Evolutionary conservation across 1,140 invertebrate species (phyloP).

Genomic region (Diplogasteroides magnus): DNA sequence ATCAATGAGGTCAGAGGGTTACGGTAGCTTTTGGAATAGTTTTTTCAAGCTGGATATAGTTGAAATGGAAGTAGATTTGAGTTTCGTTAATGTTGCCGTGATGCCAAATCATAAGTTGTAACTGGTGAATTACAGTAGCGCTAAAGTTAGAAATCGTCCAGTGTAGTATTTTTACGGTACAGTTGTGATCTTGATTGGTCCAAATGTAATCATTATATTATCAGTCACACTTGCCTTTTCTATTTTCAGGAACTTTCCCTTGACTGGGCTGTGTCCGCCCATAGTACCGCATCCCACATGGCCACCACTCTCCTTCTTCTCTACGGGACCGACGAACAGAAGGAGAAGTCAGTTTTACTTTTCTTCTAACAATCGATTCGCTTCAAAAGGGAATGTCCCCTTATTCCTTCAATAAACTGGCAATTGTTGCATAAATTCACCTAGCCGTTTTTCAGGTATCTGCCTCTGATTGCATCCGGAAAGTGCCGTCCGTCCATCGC

Average conservation of each 20-base stretch:
- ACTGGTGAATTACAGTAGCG: not conserved
- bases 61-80: too few relatives aligned
- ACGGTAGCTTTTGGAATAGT: not conserved
- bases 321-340: conserved; percentile 80
- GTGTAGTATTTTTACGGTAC: too few relatives aligned
- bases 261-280: conserved; percentile 41
- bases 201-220: too few relatives aligned
- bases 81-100: not conserved
- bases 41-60: not conserved
- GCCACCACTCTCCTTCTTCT: conserved; percentile 82
- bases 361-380: conserved; percentile 70
- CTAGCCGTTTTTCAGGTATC: conserved; percentile 7
- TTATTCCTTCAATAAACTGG: conserved; percentile 37
- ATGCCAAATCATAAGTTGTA: too few relatives aligned
- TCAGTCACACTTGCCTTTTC: too few relatives aligned
- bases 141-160: not conserved
- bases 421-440: conserved; percentile 2
- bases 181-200: too few relatives aligned
- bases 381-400: conserved; percentile 28
- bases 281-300: conserved; percentile 57
- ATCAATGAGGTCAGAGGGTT: conserved; percentile 19
- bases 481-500: conserved; percentile 1
- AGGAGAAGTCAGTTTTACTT: conserved; percentile 66
- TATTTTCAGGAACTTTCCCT: conserved; percentile 36
- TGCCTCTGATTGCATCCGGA: conserved; percentile 5